phyloP scores from a whole-genome alignment of 2,797 vertebrate species.

The Oceanodroma leucorhoa region DNA sequence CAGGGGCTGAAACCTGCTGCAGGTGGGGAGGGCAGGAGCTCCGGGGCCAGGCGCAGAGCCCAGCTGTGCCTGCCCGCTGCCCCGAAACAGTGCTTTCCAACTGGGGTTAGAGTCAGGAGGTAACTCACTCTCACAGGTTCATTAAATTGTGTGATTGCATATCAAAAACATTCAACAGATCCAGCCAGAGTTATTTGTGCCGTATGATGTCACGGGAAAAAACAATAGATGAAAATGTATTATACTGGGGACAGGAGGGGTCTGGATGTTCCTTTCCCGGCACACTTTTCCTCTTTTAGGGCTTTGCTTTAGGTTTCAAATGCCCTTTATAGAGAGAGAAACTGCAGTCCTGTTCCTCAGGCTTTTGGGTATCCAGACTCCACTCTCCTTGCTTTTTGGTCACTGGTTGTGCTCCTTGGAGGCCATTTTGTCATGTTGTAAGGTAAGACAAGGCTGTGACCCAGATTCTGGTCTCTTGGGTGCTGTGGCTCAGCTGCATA shows the following conservation, averaged over 20 bases:
- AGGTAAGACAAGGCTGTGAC: constrained; percentile 58
- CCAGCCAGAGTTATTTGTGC: background rate
- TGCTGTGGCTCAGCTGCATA: constrained; percentile 56
- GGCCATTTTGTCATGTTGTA: constrained; percentile 35
- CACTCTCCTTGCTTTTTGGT: constrained; percentile 28
- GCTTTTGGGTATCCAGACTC: background rate
- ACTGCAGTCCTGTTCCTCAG: background rate
- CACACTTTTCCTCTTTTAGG: background rate
- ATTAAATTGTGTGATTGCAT: background rate
- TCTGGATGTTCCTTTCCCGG: background rate
- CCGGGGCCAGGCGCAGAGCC: background rate
- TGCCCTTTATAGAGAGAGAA: background rate
- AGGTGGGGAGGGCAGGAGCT: background rate
- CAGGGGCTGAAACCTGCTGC: background rate
- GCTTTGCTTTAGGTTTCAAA: constrained; percentile 7
- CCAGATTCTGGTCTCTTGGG: constrained; percentile 66
- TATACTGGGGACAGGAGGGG: background rate
- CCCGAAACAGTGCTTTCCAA: background rate
- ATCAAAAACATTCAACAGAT: background rate
- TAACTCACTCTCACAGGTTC: background rate
- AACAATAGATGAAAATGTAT: background rate
- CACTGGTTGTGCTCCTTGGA: constrained; percentile 14
- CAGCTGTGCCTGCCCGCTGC: background rate
- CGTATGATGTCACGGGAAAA: background rate
- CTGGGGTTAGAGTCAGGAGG: background rate